Evolutionary conservation across 1,140 invertebrate genomes (phyloP), one percentile per base, ranked within the genome.

Genomic region (Propsilocerus akamusi): DNA sequence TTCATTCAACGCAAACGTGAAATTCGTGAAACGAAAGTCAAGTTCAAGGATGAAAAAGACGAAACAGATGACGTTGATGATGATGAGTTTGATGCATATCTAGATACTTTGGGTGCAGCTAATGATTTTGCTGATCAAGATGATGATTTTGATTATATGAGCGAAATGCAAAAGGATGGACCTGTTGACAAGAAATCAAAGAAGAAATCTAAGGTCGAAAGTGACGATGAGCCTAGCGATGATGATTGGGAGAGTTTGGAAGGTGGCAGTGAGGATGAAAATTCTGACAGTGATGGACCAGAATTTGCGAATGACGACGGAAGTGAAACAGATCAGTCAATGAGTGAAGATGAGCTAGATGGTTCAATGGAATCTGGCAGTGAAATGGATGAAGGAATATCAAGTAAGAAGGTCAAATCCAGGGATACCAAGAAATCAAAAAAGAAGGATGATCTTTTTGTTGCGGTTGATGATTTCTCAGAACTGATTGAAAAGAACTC

Each of bases 401-500:
- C 59, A 2, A 54, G 53, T 22, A 60, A 59, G n/a, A 30, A 30
- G n/a, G 28, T 30, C 6, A 11, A 8, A 30, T 11, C 10, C 10
- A 50, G 67, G 30, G 56, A 61, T 2, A 56, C 61, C 6, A 64
- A 64, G 52, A 63, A 70, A 50, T 55, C 56, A 32, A 53, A 68
- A 55, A 58, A 65, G 50, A 53, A 62, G 53, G 53, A 70, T 56
- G 58, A 69, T 54, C 54, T 79, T 25, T 83, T 82, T 59, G 76
- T 79, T n/a, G 79, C 79, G 1, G 79, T 79, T 0, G 81, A 83
- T 64, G 74, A 83, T 58, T 84, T 83, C 58, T 75, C 80, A 1
- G 77, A 79, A 20, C 68, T 83, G 55, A 56, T 84, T 28, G 80
- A 83, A 60, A 74, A 80, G 52, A 76, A 78, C 24, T 76, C 75